Conservation (phyloP, 1,140 invertebrate species). For the Drosophila tani region DNA sequence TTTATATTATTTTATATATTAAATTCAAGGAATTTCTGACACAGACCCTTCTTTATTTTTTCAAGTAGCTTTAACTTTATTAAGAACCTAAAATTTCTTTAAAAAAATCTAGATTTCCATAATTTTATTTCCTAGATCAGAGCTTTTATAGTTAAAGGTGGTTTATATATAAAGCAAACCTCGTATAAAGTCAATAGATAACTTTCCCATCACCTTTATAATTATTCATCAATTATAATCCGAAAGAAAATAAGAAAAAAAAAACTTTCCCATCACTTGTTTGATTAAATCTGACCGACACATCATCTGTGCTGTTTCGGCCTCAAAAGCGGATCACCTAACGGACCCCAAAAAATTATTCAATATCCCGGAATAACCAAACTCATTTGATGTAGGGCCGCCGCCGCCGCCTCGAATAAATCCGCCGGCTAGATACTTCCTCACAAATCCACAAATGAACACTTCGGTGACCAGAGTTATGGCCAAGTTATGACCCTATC, state of each 20-base stretch:
- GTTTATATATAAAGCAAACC: background rate
- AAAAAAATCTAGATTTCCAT: background rate
- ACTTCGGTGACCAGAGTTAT: conserved; percentile 65
- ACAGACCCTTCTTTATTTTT: background rate
- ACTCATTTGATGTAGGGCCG: conserved; percentile 66
- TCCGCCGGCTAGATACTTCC: conserved; percentile 73
- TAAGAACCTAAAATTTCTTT: no score
- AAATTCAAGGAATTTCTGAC: no score
- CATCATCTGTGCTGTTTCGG: conserved; percentile 25
- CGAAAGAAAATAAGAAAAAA: conserved; percentile 1
- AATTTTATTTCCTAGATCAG: background rate
- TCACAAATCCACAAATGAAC: conserved; percentile 51
- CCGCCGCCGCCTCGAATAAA: conserved; percentile 63
- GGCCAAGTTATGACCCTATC: conserved; percentile 36
- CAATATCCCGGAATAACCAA: conserved; percentile 21
- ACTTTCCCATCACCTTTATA: conserved; percentile 13
- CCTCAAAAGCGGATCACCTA: conserved; percentile 54
- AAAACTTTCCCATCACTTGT: conserved; percentile 52
- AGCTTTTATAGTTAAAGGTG: no score
- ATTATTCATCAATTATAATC: conserved; percentile 45
- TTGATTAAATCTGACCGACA: conserved; percentile 26
- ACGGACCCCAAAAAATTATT: conserved; percentile 36
- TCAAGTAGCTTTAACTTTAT: no score
- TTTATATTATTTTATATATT: background rate
- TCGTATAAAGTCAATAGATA: background rate